Conservation (phyloP, 1,140 invertebrate species). For the Lysiphlebus fabarum region DNA sequence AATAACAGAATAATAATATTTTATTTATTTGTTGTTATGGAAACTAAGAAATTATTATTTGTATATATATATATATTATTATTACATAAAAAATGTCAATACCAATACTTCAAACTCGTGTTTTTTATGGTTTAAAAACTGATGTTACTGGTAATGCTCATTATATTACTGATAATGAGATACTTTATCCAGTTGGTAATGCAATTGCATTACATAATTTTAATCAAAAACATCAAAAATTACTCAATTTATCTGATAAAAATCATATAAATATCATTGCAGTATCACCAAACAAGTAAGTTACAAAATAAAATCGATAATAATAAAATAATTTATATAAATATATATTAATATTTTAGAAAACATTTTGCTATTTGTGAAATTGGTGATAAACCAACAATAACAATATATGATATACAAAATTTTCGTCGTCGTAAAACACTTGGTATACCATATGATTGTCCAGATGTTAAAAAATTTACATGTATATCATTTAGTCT, state of each 20-base stretch:
- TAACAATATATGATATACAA: conserved; percentile 65
- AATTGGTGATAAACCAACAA: conserved; percentile 57
- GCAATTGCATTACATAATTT: conserved; percentile 65
- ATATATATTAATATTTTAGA: conserved; percentile 45
- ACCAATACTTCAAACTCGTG: conserved; percentile 51
- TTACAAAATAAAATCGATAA: conserved; percentile 4
- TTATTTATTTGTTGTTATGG: no score
- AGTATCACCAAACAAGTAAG: conserved; percentile 66
- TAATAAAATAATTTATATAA: conserved; percentile 20
- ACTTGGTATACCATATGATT: conserved; percentile 59
- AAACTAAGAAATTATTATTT: not conserved
- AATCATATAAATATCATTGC: conserved; percentile 58
- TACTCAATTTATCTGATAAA: conserved; percentile 54
- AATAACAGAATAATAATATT: no score
- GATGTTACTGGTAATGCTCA: conserved; percentile 62
- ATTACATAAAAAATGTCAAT: conserved; percentile 22
- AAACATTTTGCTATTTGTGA: conserved; percentile 58
- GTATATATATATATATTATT: no score
- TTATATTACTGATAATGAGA: conserved; percentile 64
- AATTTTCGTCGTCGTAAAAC: conserved; percentile 63
- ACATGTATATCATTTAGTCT: conserved; percentile 72
- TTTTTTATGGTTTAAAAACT: conserved; percentile 61
- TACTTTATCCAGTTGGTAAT: conserved; percentile 67
- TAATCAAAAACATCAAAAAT: conserved; percentile 45
- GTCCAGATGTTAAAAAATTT: conserved; percentile 57